phyloP scores from a whole-genome alignment of 2,888 invertebrate species.

The Lomographa bimaculata region DNA sequence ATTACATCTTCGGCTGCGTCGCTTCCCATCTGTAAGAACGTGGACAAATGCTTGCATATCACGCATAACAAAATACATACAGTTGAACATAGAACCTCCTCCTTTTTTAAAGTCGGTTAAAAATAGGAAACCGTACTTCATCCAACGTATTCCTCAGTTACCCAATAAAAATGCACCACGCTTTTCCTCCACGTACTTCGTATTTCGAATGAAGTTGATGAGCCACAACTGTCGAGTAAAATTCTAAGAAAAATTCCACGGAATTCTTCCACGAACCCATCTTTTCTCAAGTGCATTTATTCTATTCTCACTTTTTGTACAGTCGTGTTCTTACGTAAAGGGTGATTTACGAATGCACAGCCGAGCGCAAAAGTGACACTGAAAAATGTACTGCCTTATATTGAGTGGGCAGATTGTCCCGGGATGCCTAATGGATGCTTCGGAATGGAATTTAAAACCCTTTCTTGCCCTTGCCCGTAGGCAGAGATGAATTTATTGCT shows the following conservation, averaged over 20 bases:
- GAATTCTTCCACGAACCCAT: constrained; percentile 12
- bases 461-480: constrained; percentile 18
- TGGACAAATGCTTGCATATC: too few species aligned
- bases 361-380: constrained; percentile 52
- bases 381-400: constrained; percentile 51
- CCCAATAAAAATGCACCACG: too few species aligned
- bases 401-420: constrained; percentile 39
- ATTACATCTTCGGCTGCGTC: too few species aligned
- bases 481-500: constrained; percentile 12
- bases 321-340: constrained; percentile 43
- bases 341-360: constrained; percentile 57
- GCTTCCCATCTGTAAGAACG: too few species aligned
- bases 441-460: constrained; percentile 29
- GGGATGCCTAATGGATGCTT: constrained; percentile 29
- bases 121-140: too few species aligned
- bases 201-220: too few species aligned
- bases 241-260: constrained; percentile 17
- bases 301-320: constrained; percentile 50
- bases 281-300: constrained; percentile 40
- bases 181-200: too few species aligned
- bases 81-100: too few species aligned
- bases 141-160: too few species aligned
- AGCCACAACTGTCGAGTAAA: too few species aligned
- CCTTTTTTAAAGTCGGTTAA: too few species aligned
- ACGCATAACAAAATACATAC: too few species aligned